These are phyloP conservation scores for Rhopalosiphum nymphaeae DNA, from an alignment of 2,888 invertebrate species.

Conservation along the genomic window DNA sequence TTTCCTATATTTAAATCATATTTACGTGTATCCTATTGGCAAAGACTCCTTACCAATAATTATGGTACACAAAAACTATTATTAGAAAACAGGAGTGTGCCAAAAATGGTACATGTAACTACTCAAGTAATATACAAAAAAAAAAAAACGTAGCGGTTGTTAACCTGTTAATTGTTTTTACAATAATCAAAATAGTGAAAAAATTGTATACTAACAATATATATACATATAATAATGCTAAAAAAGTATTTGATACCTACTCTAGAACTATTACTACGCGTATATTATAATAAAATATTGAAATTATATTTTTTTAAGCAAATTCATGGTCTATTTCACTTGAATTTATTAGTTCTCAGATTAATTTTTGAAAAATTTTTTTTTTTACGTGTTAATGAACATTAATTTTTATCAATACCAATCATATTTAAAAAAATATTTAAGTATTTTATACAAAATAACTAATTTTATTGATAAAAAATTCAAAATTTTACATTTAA, in stretches of 20 bases:
- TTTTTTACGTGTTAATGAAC: neutral
- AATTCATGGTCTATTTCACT: neutral
- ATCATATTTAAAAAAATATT: neutral
- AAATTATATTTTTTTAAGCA: neutral
- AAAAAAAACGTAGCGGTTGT: no score
- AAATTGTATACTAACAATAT: neutral
- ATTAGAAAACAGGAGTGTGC: no score
- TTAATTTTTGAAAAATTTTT: neutral
- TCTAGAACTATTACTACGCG: neutral
- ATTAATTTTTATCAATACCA: neutral
- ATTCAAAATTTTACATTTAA: neutral
- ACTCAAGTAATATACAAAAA: no score
- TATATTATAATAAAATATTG: neutral
- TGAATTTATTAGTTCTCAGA: neutral
- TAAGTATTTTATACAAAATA: neutral
- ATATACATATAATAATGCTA: neutral
- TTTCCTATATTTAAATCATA: no score
- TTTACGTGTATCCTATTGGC: no score
- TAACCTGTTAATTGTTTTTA: no score
- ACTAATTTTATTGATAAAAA: neutral
- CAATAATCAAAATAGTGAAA: no score
- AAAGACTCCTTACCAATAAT: no score
- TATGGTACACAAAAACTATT: no score
- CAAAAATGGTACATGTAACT: no score
- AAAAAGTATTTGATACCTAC: neutral